phyloP scores from a whole-genome alignment of 2,888 invertebrate species.

The Aphidoletes aphidimyza region DNA sequence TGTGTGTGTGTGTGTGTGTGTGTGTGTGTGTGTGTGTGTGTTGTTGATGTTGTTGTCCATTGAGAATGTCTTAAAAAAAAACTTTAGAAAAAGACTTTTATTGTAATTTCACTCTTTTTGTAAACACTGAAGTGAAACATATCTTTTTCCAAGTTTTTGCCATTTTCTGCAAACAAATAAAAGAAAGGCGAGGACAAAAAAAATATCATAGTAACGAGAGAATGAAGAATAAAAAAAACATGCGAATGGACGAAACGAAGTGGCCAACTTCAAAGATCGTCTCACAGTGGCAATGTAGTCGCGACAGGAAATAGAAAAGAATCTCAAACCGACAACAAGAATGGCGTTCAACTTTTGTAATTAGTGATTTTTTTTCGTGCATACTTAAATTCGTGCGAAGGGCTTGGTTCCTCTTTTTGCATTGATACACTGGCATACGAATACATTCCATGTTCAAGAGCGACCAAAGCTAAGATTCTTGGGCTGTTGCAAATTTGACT shows the following conservation, averaged over 20 bases:
- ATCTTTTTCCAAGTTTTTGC: background rate
- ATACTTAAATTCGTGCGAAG: background rate
- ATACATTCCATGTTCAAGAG: too few relatives aligned
- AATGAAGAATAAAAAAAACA: background rate
- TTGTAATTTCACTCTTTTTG: constrained; percentile 7
- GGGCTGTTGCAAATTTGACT: background rate
- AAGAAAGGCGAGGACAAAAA: background rate
- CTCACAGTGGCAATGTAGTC: constrained; percentile 28
- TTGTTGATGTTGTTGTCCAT: too few relatives aligned
- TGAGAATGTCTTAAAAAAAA: too few relatives aligned
- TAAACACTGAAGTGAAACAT: constrained; percentile 11
- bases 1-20: background rate
- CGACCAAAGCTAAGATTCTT: background rate
- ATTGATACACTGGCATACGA: too few relatives aligned
- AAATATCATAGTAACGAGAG: background rate
- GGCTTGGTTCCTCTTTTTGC: too few relatives aligned
- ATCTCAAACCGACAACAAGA: constrained; percentile 8
- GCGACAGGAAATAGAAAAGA: constrained; percentile 1
- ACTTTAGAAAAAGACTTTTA: background rate
- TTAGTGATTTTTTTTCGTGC: background rate
- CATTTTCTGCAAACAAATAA: background rate
- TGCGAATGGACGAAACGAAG: background rate
- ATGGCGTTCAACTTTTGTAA: constrained; percentile 26
- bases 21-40: background rate
- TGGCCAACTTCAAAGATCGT: constrained; percentile 11